Base-by-base conservation (phyloP, 2,888 invertebrate species). In the Rotaria macrura region DNA sequence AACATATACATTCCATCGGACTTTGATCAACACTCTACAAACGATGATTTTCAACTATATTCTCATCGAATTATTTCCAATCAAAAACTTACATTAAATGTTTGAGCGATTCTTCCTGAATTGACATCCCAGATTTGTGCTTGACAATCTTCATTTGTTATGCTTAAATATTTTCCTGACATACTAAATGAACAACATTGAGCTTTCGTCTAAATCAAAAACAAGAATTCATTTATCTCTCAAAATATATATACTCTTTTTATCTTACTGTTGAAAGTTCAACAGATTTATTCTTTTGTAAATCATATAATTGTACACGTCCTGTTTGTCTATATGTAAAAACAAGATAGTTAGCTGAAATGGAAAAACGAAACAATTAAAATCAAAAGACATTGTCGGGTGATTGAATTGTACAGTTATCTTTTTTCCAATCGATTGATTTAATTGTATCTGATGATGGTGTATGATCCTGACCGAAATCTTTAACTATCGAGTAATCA, bases 131-230 rank as follows among this genome's bases (percentile, higher is more conserved):
- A 79, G 23, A 79, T 79, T 43, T 79, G 38, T 43, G 40, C 23
- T 25, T 79, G 43, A 43, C 74, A 38, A 79, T 79, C 74, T 79
- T 79, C 43, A 79, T 79, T 43, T 5, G 74, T 43, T 79, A 79
- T 79, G 2, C 40, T 34, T 40, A 79, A 40, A 40, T 25, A 79
- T 79, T 79, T 79, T 38, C 74, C 74, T 12, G 74, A 79, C 43
- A n/a, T 43, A 79, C 74, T 79, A 79, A 79, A 79, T 79, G 74
- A 79, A 79, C 43, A 79, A 38, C 74, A 79, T 79, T 79, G 74
- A 79, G 74, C 74, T 79, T 79, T 79, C 25, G 43, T 43, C 74
- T 79, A 65, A 65, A 57, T 10, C 47, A 47, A 47, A 1, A 47
- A 47, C 10, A 12, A 47, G 14, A 47, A 47, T 47, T 12, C 47